Evolutionary conservation across 2,888 invertebrate species (phyloP), one percentile per base, ranked within the genome.

Genomic region (Tipula vernalis): DNA sequence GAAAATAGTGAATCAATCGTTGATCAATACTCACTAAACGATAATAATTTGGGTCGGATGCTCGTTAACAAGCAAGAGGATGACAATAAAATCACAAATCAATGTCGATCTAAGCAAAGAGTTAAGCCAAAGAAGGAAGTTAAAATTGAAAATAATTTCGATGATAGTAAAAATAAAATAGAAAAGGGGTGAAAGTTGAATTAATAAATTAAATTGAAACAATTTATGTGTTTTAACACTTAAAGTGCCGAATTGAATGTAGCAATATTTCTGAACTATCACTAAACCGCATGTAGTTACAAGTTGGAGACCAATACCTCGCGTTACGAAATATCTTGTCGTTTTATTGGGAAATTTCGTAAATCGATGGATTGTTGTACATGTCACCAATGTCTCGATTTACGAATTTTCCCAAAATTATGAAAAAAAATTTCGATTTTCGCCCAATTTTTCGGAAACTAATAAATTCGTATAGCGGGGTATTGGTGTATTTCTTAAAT

Each of bases 1-100:
- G 91, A 91, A 87, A 90, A 90, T 85, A 86, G 89, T 0, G 88
- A 89, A n/a, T 89, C 91, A 0, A 87, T 91, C 8, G 89, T 88
- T 1, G 89, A 90, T 83, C 88, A 36, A 47, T 86, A 86, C 51
- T 0, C 18, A 6, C 18, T 86, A n/a, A 86, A 44, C n/a, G 44
- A 86, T 36, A 86, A 86, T 44, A 86, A 86, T 44, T 71, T 28
- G 0, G 8, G 10, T 4, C 18, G 71, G 71, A 71, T 71, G 12
- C 28, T 0, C 0, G 28, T 13, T 10, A 28, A 10, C 4, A 71
- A 71, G 28, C 71, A 71, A 71, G 28, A 71, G 18, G 18, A 71
- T 15, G 10, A 57, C 10, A 44, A 44, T 44, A 44, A 10, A 44
- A 39, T 39, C 3, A 39, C 5, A 39, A 39, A 39, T 39, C 42